phyloP scores from a whole-genome alignment of 2,888 invertebrate species.

The Heterodera filipjevi region DNA sequence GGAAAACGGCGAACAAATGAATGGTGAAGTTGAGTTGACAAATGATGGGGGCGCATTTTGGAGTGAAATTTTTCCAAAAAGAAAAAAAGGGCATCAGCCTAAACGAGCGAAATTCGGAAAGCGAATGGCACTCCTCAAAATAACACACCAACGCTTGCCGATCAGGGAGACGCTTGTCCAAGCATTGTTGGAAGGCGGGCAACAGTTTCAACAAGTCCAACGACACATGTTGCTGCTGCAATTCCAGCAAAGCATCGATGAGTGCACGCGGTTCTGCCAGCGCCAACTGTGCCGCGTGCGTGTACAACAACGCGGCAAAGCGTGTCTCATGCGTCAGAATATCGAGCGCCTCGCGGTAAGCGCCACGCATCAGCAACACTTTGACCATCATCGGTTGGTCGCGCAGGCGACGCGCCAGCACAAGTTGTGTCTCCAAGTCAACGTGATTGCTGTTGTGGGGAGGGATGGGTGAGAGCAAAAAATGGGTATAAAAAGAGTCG shows the following conservation, averaged over 20 bases:
- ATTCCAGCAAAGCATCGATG: conserved; percentile 27
- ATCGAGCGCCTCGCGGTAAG: conserved; percentile 75
- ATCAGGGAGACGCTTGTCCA: conserved; percentile 14
- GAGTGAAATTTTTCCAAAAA: conserved; percentile 44
- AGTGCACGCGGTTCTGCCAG: conserved; percentile 38
- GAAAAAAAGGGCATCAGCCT: conserved; percentile 50
- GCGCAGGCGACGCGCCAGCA: conserved; percentile 81
- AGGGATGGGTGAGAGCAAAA: too few species aligned
- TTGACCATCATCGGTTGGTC: conserved; percentile 89
- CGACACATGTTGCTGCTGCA: conserved; percentile 23
- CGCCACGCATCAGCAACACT: conserved; percentile 81
- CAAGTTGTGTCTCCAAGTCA: conserved; percentile 85
- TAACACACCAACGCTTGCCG: conserved; percentile 10
- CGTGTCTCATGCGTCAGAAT: conserved; percentile 72
- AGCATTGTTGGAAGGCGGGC: conserved; percentile 81
- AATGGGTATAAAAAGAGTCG: neutral
- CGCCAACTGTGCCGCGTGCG: conserved; percentile 80
- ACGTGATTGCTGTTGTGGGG: conserved; percentile 77
- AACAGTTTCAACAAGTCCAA: conserved; percentile 77
- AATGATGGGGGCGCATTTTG: conserved; percentile 20
- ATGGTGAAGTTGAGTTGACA: conserved; percentile 89
- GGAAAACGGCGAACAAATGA: conserved; percentile 77
- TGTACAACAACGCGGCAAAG: conserved; percentile 80
- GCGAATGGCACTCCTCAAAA: neutral
- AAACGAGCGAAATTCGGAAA: neutral